phyloP scores from a whole-genome alignment of 1,140 invertebrate species.

The Caerostris extrusa region DNA sequence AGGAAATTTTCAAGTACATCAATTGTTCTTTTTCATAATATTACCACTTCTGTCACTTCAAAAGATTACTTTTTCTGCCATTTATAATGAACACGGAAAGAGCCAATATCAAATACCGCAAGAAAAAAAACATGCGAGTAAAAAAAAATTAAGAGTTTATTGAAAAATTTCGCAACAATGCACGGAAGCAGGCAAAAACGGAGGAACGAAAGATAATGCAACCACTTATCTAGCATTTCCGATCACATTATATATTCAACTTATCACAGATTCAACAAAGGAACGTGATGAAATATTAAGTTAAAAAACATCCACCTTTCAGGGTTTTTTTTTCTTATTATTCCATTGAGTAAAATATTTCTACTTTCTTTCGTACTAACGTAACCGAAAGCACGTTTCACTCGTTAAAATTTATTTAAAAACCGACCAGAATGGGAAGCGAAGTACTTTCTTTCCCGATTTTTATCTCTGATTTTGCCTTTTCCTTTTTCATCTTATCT shows the following conservation, averaged over 20 bases:
- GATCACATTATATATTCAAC: conserved; percentile 67
- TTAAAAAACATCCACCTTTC: not conserved
- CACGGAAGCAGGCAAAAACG: not conserved
- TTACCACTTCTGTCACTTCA: not conserved
- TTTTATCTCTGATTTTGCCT: conserved; percentile 54
- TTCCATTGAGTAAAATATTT: conserved; percentile 54
- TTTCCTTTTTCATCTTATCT: conserved; percentile 52
- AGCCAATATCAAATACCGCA: not conserved
- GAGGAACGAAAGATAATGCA: not conserved
- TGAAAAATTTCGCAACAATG: conserved; percentile 56
- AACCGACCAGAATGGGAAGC: conserved; percentile 53
- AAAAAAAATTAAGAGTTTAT: conserved; percentile 22
- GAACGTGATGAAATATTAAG: conserved; percentile 61
- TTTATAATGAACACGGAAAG: not conserved
- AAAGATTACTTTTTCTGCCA: not conserved
- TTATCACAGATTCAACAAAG: conserved; percentile 57
- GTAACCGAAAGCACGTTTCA: conserved; percentile 59
- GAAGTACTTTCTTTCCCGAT: conserved; percentile 45
- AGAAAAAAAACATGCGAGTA: not conserved
- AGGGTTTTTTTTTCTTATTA: not conserved
- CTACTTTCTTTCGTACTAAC: conserved; percentile 47
- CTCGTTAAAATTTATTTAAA: conserved; percentile 73
- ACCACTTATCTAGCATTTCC: conserved; percentile 63
- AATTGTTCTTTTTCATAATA: conserved; percentile 3
- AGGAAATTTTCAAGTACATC: not conserved